Evolutionary conservation across 2,113 vertebrate species (phyloP).

Genomic region (Ciconia maguari): DNA sequence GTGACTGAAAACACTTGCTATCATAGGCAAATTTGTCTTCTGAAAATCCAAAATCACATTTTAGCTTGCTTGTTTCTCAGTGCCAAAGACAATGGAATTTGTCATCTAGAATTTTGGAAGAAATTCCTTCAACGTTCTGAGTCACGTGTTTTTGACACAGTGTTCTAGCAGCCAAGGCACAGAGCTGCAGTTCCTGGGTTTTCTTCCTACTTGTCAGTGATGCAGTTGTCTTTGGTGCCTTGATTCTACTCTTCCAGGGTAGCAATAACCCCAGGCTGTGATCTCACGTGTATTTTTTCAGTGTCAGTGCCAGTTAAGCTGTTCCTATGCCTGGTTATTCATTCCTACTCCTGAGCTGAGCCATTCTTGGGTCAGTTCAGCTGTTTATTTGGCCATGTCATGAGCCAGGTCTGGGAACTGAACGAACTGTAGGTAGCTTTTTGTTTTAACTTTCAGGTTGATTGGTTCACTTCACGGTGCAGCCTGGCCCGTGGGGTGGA

Average conservation of each 20-base stretch:
- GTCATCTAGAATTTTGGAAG: not conserved
- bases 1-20: not conserved
- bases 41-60: not conserved
- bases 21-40: not conserved
- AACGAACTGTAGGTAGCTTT: not conserved
- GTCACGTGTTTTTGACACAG: accelerated
- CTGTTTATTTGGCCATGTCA: not conserved
- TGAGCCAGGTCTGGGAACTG: not conserved
- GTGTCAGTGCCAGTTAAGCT: not conserved
- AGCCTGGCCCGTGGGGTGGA: not conserved
- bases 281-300: not conserved
- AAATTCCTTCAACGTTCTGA: not conserved
- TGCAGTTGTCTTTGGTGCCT: not conserved
- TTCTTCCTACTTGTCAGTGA: not conserved
- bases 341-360: not conserved
- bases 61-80: not conserved
- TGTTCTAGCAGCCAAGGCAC: not conserved
- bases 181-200: not conserved
- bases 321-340: not conserved
- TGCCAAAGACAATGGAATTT: not conserved
- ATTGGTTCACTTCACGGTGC: not conserved
- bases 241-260: not conserved
- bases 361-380: not conserved
- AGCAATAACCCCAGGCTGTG: not conserved
- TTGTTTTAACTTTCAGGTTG: not conserved